These are phyloP conservation scores for Bombus sylvicola DNA, from an alignment of 1,140 invertebrate genomes.

Conservation along the genomic window DNA sequence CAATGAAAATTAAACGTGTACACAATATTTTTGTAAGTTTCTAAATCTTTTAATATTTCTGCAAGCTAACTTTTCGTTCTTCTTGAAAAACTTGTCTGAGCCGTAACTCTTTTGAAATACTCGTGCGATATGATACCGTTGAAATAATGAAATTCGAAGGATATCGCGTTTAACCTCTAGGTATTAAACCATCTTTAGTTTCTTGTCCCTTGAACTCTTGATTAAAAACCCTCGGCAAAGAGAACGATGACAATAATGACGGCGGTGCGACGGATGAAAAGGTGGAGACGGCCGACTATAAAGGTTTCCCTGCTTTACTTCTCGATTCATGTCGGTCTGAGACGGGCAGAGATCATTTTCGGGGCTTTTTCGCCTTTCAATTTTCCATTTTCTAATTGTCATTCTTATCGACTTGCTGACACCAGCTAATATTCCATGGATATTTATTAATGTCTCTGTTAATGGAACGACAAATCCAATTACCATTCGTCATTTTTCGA, in stretches of 20 bases:
- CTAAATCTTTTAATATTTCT: no score
- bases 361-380: neutral
- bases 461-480: slow-evolving; percentile 1
- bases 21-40: no score
- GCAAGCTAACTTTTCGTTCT: neutral
- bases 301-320: neutral
- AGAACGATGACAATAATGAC: slow-evolving; percentile 14
- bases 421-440: neutral
- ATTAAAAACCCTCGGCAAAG: slow-evolving; percentile 23
- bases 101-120: neutral
- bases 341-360: neutral
- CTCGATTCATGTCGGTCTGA: neutral
- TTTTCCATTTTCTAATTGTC: neutral
- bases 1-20: no score
- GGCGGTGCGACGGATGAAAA: neutral
- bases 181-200: neutral
- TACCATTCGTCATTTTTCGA: neutral
- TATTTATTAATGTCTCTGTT: neutral
- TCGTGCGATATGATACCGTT: neutral
- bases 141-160: neutral
- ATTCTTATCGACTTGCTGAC: no score
- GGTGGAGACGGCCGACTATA: neutral
- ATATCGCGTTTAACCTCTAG: neutral
- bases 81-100: neutral
- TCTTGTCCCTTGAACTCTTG: slow-evolving; percentile 6